These are phyloP conservation scores for Prionailurus bengalensis DNA, from an alignment of 2,113 vertebrate genomes.

Conservation along the genomic window DNA sequence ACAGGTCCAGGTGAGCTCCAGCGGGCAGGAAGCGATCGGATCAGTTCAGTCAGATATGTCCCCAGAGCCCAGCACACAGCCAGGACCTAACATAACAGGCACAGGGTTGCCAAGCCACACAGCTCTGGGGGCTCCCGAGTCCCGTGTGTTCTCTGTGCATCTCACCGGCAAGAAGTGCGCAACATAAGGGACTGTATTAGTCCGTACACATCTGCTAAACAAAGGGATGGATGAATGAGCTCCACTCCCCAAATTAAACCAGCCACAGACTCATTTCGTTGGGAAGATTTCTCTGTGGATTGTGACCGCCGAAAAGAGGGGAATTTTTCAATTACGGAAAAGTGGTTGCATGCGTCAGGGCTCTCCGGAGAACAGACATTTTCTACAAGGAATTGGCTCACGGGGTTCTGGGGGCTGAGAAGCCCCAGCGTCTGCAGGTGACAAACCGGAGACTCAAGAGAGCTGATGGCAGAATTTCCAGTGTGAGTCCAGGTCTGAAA, in stretches of 20 bases:
- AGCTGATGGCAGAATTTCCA: neutral
- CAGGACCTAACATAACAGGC: neutral
- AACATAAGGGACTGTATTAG: neutral
- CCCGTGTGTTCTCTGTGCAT: too few relatives aligned
- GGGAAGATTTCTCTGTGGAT: neutral
- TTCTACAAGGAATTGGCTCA: neutral
- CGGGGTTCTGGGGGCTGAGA: neutral
- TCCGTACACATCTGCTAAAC: neutral
- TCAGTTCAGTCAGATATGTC: neutral
- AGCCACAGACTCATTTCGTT: neutral
- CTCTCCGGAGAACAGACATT: neutral
- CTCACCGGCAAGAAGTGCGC: neutral
- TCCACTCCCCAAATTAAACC: neutral
- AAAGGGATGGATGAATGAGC: neutral
- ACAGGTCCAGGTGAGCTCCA: neutral
- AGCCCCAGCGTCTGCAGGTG: neutral
- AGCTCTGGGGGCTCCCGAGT: neutral
- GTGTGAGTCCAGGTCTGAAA: neutral
- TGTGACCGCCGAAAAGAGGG: neutral
- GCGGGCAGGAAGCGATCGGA: neutral
- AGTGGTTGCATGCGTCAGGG: neutral
- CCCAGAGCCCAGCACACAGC: neutral
- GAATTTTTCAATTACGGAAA: neutral
- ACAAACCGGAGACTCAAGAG: neutral
- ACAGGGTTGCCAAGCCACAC: neutral